Evolutionary conservation across 2,797 vertebrate species (phyloP).

Genomic region (Micropoecilia bifurca): DNA sequence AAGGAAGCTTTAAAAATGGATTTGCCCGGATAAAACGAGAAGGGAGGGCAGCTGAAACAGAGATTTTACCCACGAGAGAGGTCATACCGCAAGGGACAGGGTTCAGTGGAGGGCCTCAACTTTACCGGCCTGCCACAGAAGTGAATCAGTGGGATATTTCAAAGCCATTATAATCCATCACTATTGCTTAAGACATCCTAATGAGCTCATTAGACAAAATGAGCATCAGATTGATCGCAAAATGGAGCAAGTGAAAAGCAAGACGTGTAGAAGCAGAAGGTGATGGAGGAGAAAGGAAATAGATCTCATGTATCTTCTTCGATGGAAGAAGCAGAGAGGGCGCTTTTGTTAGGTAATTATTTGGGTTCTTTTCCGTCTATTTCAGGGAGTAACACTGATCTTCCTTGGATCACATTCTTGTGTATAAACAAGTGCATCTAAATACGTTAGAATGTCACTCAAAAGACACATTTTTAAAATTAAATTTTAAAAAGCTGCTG

Average conservation of each 20-base stretch:
- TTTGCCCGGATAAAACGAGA: constrained; percentile 17
- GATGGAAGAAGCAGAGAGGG: constrained; percentile 56
- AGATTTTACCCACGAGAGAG: constrained; percentile 24
- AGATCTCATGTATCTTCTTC: constrained; percentile 68
- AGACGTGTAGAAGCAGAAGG: constrained; percentile 67
- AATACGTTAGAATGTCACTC: background rate
- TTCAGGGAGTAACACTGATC: background rate
- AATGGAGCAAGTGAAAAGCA: constrained; percentile 70
- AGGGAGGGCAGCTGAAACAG: constrained; percentile 44
- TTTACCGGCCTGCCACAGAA: constrained; percentile 64
- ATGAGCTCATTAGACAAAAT: constrained; percentile 79
- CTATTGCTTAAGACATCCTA: constrained; percentile 74
- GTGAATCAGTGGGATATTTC: constrained; percentile 71
- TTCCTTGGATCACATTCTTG: background rate
- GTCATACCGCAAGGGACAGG: constrained; percentile 10
- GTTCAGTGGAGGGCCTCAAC: constrained; percentile 50
- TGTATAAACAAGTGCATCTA: background rate
- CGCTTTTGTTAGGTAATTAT: constrained; percentile 3
- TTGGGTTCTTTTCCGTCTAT: background rate
- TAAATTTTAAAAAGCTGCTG: background rate
- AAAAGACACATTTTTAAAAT: background rate
- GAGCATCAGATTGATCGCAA: constrained; percentile 76
- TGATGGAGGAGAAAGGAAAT: constrained; percentile 79
- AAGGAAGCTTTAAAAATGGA: constrained; percentile 19
- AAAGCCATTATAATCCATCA: constrained; percentile 77